Evolutionary conservation across 2,888 invertebrate genomes (phyloP), one percentile per base, ranked within the genome.

Genomic region (Erynnis tages): DNA sequence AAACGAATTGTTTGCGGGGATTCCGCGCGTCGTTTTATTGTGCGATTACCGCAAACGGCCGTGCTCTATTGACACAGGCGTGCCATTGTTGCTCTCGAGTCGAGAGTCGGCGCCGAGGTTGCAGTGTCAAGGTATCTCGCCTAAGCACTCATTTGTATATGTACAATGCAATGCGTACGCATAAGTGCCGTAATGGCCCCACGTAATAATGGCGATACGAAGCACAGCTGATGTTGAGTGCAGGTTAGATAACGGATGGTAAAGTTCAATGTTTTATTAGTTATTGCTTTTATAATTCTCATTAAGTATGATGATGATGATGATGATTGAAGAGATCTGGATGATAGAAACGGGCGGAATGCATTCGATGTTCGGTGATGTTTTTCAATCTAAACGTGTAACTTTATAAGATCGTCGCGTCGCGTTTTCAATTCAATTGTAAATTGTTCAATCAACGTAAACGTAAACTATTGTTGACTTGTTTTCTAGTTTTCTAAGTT

Each of bases 61-160:
- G 69, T 77, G 76, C 73, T 75, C 75, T 74, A 76, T 79, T 82
- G 80, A 82, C 79, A 75, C 69, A 61, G 63, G 66, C 65, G 64
- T 65, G 69, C 73, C 69, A 79, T 79, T 80, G 79, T 77, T 73
- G 70, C 59, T 66, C 63, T 64, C 19, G 30, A 47, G 52, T 40
- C 37, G 43, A n/a, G n/a, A n/a, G n/a, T n/a, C 55, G 53, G 53
- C 65, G 67, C 61, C 65, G 74, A 75, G 76, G 81, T 73, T 76
- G 76, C 77, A 79, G 69, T 82, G 83, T 83, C 82, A 84, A 83
- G 83, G 83, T 65, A 69, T 67, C 67, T 67, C 63, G 63, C 59
- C 65, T 62, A 62, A 54, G 56, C 60, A 58, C 63, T 60, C 61
- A 60, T 60, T 59, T 64, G 65, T 65, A 65, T 66, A 62, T 64